Base-by-base conservation (phyloP, 2,888 invertebrate species). In the Tipula lateralis region DNA sequence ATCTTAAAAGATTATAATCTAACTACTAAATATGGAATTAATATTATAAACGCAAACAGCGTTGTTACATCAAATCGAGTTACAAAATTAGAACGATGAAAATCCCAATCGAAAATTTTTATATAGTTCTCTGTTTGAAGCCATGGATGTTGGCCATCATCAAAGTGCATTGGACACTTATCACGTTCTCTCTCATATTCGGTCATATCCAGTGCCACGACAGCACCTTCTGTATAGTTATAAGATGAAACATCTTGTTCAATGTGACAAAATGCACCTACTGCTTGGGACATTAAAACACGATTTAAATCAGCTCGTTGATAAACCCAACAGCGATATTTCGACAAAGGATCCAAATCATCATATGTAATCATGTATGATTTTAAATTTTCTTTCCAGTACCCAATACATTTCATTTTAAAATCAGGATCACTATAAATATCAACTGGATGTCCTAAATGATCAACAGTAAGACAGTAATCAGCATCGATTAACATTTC, bases 261-360 rank as follows among this genome's bases (percentile, higher is more conserved):
- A 24, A 97, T 91, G 88, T 96, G 95, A 88, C 99, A 99, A 87
- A 95, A 97, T 0, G 98, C 96, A 3, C 98, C 98, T 84, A 97
- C 93, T 0, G 98, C 96, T 90, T 95, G 93, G 0, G 96, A 96
- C 93, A 95, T 93, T 13, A 94, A 91, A 87, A 99, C 94, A 89
- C 94, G 91, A 88, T 98, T 98, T 87, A 98, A 92, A 92, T 98
- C 98, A 83, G 97, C 95, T 88, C 99, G 92, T 89, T 99, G 98
- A 90, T 98, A 99, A 80, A 98, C 98, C 99, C 99, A 99, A 89
- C 99, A 99, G 87, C 98, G 94, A 89, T 98, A 99, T 89, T 95
- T 96, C 2, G 97, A 97, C 88, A 97, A 95, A 0, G 99, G 97
- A 91, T 99, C 99, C 87, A 98, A 92, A 88, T 97, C 97, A 89